Evolutionary conservation across 1,140 invertebrate species (phyloP), one percentile per base, ranked within the genome.

Genomic region (Cardiocondyla obscurior): DNA sequence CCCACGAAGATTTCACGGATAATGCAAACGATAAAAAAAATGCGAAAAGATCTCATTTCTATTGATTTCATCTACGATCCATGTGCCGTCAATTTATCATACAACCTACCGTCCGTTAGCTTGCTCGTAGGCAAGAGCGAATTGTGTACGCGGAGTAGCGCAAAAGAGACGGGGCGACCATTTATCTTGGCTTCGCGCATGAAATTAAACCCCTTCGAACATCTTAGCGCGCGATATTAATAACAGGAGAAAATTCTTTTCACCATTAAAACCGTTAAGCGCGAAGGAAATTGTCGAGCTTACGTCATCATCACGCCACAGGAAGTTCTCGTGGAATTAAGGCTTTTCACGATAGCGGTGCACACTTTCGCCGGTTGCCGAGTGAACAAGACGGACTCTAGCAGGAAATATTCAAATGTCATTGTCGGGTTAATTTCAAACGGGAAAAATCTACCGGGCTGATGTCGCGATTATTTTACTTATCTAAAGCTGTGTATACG

Each of bases 161-260:
- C 76, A 87, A 87, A 79, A 73, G 82, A 55, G 79, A 65, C 60
- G 67, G 33, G 33, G 57, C 51, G 73, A 74, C 51, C 62, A 82
- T 88, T 84, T 90, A 84, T 88, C 88, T 77, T 73, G 64, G 85
- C 57, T 30, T n/a, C 53, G 39, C 36, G 30, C 28, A 57, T 67
- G 82, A 88, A 90, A 86, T 65, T 86, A 86, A 88, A 81, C 89
- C 84, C 84, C 86, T 87, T 74, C 76, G 64, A 84, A 57, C 46
- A 73, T 88, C 65, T 90, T 84, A 83, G 81, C 81, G 74, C 79
- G 85, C 83, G 92, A 92, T 88, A 91, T 90, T 91, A 93, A 93
- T 92, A 92, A 93, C 87, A 91, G 51, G n/a, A 57, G 90, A 89
- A 92, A 89, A 88, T 57, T 91, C 90, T 91, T 93, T 93, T 93